Evolutionary conservation across 2,113 vertebrate genomes (phyloP), one percentile per base, ranked within the genome.

Genomic region (Salvator merianae): DNA sequence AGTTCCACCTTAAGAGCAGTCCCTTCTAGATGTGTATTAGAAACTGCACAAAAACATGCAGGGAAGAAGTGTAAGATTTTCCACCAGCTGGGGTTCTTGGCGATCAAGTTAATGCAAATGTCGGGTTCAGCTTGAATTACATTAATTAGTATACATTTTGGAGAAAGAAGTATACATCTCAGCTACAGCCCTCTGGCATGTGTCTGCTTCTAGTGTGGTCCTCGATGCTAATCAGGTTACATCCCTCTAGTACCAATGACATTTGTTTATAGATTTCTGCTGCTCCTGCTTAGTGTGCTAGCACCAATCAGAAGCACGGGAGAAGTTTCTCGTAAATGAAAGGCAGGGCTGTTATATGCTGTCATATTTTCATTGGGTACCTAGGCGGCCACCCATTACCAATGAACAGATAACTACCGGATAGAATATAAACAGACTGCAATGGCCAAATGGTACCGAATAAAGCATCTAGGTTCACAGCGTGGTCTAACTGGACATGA

Each of bases 61-160:
- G 53, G 74, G 32, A 77, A 75, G 43, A 5, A 59, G 30, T 22
- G 26, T 81, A 71, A 71, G 50, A 62, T 40, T 62, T 72, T 72
- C 66, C 69, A 72, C 36, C 32, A n/a, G 26, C 68, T 62, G 80
- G 50, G 16, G 14, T 71, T 72, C 16, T 30, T 81, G 79, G 79
- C 66, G 24, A 55, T 59, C 66, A 59, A 36, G 68, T 12, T 81
- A 59, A 59, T 81, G 68, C 66, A 71, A 59, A 81, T 59, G 36
- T 80, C 71, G 30, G 68, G 34, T 81, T 71, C 68, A 36, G 50
- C 70, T 81, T n/a, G 32, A 81, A 69, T 70, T 81, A 59, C n/a
- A 20, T 59, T 81, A 59, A 81, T 71, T 81, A 59, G 26, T 59
- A 59, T n/a, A 38, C 55, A 59, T 71, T 81, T 28, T 71, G 34